Conservation (phyloP, 2,797 vertebrate genomes). For the Arnoldichthys spilopterus region DNA sequence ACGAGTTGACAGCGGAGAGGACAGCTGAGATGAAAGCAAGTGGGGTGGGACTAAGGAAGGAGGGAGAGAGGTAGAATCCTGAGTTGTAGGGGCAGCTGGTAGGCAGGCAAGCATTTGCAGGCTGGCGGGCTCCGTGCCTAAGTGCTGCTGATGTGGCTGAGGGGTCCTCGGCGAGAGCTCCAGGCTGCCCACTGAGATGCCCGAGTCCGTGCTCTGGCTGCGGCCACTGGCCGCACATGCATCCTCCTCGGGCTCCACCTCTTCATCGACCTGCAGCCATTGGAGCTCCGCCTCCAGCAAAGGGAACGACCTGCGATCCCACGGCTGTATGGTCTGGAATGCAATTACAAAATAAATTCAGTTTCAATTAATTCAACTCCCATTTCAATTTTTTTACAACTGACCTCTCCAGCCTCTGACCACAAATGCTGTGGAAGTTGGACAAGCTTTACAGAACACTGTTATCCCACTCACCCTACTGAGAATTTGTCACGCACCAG, state of each 20-base stretch:
- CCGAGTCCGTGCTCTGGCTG: constrained; percentile 66
- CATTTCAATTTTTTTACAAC: not conserved
- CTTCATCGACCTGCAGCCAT: constrained; percentile 58
- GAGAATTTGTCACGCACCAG: not conserved
- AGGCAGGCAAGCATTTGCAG: constrained; percentile 28
- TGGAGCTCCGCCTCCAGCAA: constrained; percentile 61
- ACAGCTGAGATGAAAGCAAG: constrained; percentile 23
- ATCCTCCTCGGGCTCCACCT: constrained; percentile 52
- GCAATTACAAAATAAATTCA: not conserved
- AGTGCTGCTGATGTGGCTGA: constrained; percentile 48
- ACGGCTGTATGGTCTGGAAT: constrained; percentile 62
- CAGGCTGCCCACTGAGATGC: constrained; percentile 65
- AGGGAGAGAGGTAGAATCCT: constrained; percentile 44
- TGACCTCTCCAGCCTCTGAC: not conserved
- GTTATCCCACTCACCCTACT: not conserved
- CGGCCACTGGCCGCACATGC: constrained; percentile 49
- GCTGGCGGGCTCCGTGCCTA: constrained; percentile 37
- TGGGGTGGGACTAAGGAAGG: constrained; percentile 17
- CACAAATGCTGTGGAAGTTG: not conserved
- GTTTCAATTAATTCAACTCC: not conserved
- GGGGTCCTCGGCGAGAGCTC: constrained; percentile 61
- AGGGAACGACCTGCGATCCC: constrained; percentile 69
- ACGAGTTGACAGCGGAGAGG: not conserved
- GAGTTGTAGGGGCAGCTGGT: constrained; percentile 51
- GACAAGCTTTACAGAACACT: not conserved